Evolutionary conservation across 2,888 invertebrate genomes (phyloP).

Genomic region (Formica aserva): DNA sequence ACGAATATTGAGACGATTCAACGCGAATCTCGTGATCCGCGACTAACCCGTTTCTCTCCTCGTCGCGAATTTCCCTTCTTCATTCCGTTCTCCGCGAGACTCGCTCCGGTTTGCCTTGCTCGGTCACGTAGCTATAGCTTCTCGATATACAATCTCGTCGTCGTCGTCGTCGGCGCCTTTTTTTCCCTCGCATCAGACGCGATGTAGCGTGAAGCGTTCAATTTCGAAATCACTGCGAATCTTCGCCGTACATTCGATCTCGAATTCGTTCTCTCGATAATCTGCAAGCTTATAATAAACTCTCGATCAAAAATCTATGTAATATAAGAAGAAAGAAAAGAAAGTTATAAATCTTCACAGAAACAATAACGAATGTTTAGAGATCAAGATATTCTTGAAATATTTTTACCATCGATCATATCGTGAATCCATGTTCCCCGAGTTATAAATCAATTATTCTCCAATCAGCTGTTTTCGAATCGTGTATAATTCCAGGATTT

Average conservation of each 20-base stretch:
- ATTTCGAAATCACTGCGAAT: slow-evolving; percentile 39
- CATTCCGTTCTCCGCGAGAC: slow-evolving; percentile 33
- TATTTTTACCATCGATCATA: neutral
- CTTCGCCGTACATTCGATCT: neutral
- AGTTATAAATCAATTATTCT: neutral
- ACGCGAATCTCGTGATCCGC: neutral
- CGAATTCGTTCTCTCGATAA: neutral
- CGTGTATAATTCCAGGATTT: neutral
- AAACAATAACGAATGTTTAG: neutral
- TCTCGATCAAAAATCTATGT: neutral
- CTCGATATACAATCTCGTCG: slow-evolving; percentile 27
- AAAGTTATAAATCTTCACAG: neutral
- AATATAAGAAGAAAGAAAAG: neutral
- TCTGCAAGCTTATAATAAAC: neutral
- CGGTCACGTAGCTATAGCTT: slow-evolving; percentile 34
- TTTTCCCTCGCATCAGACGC: slow-evolving; percentile 25
- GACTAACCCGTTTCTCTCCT: slow-evolving; percentile 41
- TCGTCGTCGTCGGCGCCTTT: slow-evolving; percentile 15
- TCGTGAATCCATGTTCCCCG: slow-evolving; percentile 18
- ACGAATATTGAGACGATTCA: neutral
- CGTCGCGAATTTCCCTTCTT: slow-evolving; percentile 38
- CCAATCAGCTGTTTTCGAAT: neutral
- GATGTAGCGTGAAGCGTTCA: slow-evolving; percentile 46
- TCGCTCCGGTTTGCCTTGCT: slow-evolving; percentile 47
- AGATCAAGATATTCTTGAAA: neutral